phyloP scores from a whole-genome alignment of 92 coral and sea anemone genomes.

The Hydrozoanthus gracilis region DNA sequence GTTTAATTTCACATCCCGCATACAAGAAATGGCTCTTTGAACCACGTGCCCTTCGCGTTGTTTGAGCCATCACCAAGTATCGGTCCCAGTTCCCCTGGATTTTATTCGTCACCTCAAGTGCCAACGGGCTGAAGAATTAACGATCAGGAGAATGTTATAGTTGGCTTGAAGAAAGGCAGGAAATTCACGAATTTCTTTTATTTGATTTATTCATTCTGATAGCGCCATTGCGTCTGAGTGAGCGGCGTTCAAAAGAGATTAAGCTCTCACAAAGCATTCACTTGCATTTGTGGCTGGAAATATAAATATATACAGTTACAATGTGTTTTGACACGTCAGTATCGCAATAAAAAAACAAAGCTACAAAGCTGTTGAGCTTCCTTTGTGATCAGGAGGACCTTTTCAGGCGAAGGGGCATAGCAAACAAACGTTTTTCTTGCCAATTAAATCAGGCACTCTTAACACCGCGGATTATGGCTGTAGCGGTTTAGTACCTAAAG shows the following conservation, averaged over 20 bases:
- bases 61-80: not conserved
- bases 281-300: constrained; percentile 2
- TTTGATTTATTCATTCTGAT: constrained; percentile 23
- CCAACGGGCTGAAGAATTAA: constrained; percentile 14
- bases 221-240: constrained; percentile 35
- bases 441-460: not conserved
- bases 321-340: not conserved
- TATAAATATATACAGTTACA: constrained; percentile 22
- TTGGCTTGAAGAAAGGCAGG: constrained; percentile 21
- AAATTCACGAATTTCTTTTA: constrained; percentile 27
- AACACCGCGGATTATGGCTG: not conserved
- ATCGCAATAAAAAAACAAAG: not conserved
- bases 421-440: not conserved
- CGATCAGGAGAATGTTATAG: constrained; percentile 21
- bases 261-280: constrained; percentile 14
- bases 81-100: not conserved
- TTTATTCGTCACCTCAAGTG: not conserved
- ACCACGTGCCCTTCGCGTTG: constrained; percentile 28
- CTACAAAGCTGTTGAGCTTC: not conserved
- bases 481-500: not conserved
- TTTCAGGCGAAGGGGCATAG: not conserved
- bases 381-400: not conserved
- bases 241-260: constrained; percentile 44
- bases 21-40: not conserved
- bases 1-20: constrained; percentile 22